Conservation (phyloP, 2,888 invertebrate species). For the Dynastes grantii region DNA sequence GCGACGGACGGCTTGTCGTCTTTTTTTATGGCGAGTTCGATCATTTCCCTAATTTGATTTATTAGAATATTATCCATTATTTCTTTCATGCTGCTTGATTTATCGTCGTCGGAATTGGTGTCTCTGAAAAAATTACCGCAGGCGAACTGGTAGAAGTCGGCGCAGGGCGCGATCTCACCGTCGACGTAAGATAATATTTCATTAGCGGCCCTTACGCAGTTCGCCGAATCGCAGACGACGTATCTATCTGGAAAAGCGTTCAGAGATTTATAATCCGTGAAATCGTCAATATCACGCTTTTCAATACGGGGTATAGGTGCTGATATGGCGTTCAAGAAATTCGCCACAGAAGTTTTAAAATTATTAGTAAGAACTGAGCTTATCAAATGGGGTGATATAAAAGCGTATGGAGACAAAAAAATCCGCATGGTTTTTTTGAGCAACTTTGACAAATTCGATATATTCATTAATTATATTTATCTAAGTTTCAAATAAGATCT, state of each 20-base stretch:
- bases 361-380: no score
- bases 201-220: constrained; percentile 58
- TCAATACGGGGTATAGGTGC: no score
- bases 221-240: constrained; percentile 56
- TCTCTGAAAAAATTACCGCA: constrained; percentile 58
- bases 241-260: constrained; percentile 53
- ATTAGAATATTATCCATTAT: constrained; percentile 52
- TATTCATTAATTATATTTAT: no score
- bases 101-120: constrained; percentile 53
- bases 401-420: no score
- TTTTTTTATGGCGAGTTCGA: constrained; percentile 55
- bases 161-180: constrained; percentile 56
- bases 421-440: no score
- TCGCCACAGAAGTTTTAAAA: no score
- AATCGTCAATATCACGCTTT: no score
- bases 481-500: no score
- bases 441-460: no score
- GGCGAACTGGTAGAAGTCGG: constrained; percentile 59
- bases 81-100: constrained; percentile 51
- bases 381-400: no score
- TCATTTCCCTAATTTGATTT: constrained; percentile 58
- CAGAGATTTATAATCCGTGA: no score
- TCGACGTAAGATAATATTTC: constrained; percentile 58
- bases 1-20: constrained; percentile 56
- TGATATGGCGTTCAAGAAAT: no score